Conservation (phyloP, 2,113 vertebrate genomes). For the Anolis sagrei region DNA sequence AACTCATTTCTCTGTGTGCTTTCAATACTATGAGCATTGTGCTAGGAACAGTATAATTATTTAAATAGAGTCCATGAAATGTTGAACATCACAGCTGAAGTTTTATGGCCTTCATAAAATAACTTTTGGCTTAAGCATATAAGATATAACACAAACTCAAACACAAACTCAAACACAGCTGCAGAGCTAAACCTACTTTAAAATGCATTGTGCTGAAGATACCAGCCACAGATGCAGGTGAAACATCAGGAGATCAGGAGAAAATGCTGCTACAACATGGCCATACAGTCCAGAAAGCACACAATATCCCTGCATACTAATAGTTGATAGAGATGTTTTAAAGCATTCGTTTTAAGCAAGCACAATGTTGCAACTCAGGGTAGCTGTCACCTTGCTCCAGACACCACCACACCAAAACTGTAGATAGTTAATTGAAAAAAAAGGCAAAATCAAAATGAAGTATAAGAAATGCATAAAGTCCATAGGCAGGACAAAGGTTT, state of each 20-base stretch:
- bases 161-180: background rate
- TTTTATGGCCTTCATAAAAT: conserved; percentile 29
- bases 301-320: conserved; percentile 7
- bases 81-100: conserved; percentile 54
- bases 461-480: no score
- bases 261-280: no score
- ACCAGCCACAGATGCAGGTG: no score
- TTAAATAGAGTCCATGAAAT: conserved; percentile 49
- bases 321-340: conserved; percentile 34
- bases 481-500: no score
- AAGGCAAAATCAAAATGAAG: no score
- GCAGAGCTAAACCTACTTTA: conserved; percentile 31
- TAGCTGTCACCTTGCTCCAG: no score
- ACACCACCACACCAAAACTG: no score
- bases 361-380: no score
- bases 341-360: conserved; percentile 44
- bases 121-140: conserved; percentile 30
- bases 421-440: no score
- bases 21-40: conserved; percentile 39
- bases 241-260: no score
- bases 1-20: conserved; percentile 27
- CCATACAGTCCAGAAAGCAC: no score
- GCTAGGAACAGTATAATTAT: conserved; percentile 52
- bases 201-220: background rate
- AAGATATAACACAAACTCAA: conserved; percentile 34